Conservation (phyloP, 2,888 invertebrate genomes). For the Pristionchus entomophagus region DNA sequence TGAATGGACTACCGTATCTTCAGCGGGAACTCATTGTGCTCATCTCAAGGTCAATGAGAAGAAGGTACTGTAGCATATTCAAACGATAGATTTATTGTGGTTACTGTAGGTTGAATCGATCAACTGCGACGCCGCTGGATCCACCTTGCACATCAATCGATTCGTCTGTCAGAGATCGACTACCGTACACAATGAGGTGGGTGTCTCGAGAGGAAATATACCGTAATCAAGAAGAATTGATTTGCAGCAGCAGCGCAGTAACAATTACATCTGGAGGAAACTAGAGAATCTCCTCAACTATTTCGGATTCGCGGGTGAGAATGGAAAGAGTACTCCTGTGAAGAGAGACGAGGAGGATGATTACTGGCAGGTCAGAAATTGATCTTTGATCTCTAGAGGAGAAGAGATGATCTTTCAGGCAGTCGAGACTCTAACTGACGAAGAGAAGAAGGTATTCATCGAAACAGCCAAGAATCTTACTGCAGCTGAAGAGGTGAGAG, state of each 20-base stretch:
- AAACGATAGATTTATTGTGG: not conserved
- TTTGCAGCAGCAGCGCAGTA: conserved; percentile 58
- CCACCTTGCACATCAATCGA: conserved; percentile 46
- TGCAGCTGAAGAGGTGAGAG: not conserved
- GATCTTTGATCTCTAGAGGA: not conserved
- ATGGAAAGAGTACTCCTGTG: not conserved
- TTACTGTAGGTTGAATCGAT: conserved; percentile 18
- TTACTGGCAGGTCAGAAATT: conserved; percentile 41
- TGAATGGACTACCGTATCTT: not conserved
- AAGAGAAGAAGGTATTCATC: conserved; percentile 24
- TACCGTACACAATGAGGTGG: conserved; percentile 43
- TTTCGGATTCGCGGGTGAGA: conserved; percentile 54
- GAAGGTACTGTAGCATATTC: not conserved
- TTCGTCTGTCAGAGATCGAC: conserved; percentile 42
- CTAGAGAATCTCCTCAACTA: conserved; percentile 58
- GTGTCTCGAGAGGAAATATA: not conserved
- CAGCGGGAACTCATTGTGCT: not conserved
- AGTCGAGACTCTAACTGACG: conserved; percentile 14
- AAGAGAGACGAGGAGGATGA: conserved; percentile 28
- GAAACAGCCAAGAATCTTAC: not conserved
- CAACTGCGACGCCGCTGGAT: conserved; percentile 33
- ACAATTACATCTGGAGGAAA: conserved; percentile 61
- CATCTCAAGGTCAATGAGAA: conserved; percentile 39
- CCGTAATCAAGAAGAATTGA: not conserved
- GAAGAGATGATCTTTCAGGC: not conserved